A percentile compares a stretch with the other conserved stretches of the same genome.
Evolutionary conservation across 1,140 invertebrate genomes (phyloP).

Genomic region (Zeugodacus cucurbitae): DNA sequence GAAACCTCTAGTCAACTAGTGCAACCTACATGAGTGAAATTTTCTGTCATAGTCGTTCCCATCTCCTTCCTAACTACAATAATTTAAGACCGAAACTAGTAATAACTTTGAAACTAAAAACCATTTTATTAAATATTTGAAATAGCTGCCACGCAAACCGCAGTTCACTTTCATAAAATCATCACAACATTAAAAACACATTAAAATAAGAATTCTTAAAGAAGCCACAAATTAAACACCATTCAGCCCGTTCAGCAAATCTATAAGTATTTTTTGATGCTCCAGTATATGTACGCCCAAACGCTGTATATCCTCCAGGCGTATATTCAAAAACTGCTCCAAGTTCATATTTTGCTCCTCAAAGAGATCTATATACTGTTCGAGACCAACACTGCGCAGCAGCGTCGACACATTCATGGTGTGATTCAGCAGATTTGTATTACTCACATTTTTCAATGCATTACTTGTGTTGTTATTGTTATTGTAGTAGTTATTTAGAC

Average conservation of each 20-base stretch:
- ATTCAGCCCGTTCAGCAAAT: slow-evolving; percentile 11
- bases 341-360: slow-evolving; percentile 21
- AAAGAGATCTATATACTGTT: background rate
- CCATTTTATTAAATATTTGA: too few species aligned
- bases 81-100: too few species aligned
- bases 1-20: too few species aligned
- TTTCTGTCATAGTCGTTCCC: too few species aligned
- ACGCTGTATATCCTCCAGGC: background rate
- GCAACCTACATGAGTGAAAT: too few species aligned
- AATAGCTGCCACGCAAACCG: background rate
- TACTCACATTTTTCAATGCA: background rate
- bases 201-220: background rate
- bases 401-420: background rate
- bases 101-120: too few species aligned
- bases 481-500: background rate
- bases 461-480: background rate
- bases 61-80: too few species aligned
- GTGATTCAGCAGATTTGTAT: slow-evolving; percentile 19
- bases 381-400: background rate
- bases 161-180: background rate
- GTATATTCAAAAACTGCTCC: slow-evolving; percentile 19
- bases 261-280: background rate
- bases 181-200: background rate
- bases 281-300: background rate
- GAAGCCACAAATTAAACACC: background rate